These are phyloP conservation scores for Tenthredo mesomela DNA, from an alignment of 2,888 invertebrate genomes.

Conservation along the genomic window DNA sequence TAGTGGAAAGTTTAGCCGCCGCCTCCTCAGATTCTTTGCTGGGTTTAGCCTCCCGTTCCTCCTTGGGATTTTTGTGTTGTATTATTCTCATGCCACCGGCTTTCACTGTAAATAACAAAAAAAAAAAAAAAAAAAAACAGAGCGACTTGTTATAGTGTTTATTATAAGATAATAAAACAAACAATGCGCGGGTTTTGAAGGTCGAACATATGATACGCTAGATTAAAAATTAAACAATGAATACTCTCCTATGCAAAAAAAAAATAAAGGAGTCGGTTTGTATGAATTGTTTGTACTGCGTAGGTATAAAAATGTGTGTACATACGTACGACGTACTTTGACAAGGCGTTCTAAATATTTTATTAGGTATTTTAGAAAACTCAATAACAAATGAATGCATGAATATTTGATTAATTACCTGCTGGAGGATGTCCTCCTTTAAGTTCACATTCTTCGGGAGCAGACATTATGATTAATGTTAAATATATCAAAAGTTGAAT, in stretches of 20 bases:
- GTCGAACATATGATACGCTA: neutral
- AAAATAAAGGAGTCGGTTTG: neutral
- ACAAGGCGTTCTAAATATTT: neutral
- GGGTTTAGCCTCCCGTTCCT: slow-evolving; percentile 82
- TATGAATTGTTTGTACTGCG: neutral
- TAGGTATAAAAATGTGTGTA: slow-evolving; percentile 2
- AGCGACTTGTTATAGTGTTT: no score
- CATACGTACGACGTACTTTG: neutral
- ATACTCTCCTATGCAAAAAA: no score
- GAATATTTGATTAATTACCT: slow-evolving; percentile 80
- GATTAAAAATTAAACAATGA: neutral
- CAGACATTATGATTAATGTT: slow-evolving; percentile 79
- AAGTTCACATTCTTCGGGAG: slow-evolving; percentile 85
- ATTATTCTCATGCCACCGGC: slow-evolving; percentile 96
- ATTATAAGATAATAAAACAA: neutral
- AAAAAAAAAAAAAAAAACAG: slow-evolving; percentile 8
- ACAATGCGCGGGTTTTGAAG: neutral
- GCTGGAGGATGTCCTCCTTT: slow-evolving; percentile 95
- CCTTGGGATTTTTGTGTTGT: slow-evolving; percentile 88
- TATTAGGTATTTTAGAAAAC: neutral
- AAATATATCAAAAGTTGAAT: slow-evolving; percentile 15
- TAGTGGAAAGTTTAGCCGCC: slow-evolving; percentile 82
- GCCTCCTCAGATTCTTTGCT: slow-evolving; percentile 70
- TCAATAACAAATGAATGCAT: neutral
- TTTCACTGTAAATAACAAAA: slow-evolving; percentile 83